Evolutionary conservation across 2,888 invertebrate genomes (phyloP).

Genomic region (Andrena praecox): DNA sequence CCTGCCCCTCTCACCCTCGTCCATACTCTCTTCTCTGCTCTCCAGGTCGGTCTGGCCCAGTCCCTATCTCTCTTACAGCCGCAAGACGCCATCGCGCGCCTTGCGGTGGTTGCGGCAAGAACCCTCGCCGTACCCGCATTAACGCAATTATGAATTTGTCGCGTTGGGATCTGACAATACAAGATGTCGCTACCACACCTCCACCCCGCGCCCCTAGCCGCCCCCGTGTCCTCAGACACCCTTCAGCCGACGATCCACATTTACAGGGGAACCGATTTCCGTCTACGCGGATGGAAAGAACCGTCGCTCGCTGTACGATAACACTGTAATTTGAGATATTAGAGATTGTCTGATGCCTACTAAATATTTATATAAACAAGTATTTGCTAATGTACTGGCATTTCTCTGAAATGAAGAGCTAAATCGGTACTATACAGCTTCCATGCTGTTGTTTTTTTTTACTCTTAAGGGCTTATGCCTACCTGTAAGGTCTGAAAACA

Average conservation of each 20-base stretch:
- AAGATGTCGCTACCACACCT: constrained; percentile 81
- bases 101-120: constrained; percentile 81
- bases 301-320: constrained; percentile 24
- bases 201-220: constrained; percentile 62
- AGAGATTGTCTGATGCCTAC: not conserved
- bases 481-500: too few species aligned
- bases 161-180: constrained; percentile 84
- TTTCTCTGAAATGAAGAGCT: too few species aligned
- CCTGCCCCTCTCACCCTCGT: constrained; percentile 23
- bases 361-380: too few species aligned
- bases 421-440: too few species aligned
- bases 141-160: constrained; percentile 85
- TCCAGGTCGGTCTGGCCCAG: constrained; percentile 40
- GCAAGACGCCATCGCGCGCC: constrained; percentile 79
- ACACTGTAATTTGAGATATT: not conserved
- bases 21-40: constrained; percentile 46
- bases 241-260: constrained; percentile 57
- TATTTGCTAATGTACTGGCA: too few species aligned
- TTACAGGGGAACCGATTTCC: constrained; percentile 66
- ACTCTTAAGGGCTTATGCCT: too few species aligned
- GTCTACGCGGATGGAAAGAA: constrained; percentile 57
- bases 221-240: constrained; percentile 62
- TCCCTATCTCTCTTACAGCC: constrained; percentile 71
- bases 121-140: constrained; percentile 80
- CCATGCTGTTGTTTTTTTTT: too few species aligned